phyloP scores from a whole-genome alignment of 2,888 invertebrate genomes.

The Agonopterix alstromeriana region DNA sequence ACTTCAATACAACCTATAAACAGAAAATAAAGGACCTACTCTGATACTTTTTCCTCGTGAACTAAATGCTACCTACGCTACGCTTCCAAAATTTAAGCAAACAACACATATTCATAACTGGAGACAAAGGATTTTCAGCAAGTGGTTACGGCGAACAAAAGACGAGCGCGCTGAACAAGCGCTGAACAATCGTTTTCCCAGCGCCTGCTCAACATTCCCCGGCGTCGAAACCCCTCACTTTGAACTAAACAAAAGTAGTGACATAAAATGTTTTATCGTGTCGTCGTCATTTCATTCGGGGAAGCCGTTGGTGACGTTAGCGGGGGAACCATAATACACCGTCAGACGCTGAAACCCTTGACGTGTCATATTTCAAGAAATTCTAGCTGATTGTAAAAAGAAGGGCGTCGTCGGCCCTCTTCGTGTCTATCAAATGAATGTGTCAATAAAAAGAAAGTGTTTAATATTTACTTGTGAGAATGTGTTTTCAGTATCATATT shows the following conservation, averaged over 20 bases:
- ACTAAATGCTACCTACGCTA: too few species aligned
- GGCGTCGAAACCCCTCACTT: slow-evolving; percentile 30
- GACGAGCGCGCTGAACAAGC: slow-evolving; percentile 26
- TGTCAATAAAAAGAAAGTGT: not conserved
- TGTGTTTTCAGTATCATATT: too few species aligned
- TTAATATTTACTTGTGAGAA: not conserved
- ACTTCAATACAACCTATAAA: too few species aligned
- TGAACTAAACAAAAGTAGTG: slow-evolving; percentile 59
- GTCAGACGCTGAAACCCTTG: not conserved
- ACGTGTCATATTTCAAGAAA: slow-evolving; percentile 56
- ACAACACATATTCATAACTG: not conserved
- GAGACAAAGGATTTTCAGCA: slow-evolving; percentile 28
- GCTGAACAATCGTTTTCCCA: slow-evolving; percentile 30
- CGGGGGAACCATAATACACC: slow-evolving; percentile 25
- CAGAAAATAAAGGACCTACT: too few species aligned
- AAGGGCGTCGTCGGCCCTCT: slow-evolving; percentile 35
- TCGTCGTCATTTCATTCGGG: slow-evolving; percentile 27
- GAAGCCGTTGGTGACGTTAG: slow-evolving; percentile 20
- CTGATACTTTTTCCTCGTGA: too few species aligned
- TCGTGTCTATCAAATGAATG: slow-evolving; percentile 16
- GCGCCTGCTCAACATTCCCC: slow-evolving; percentile 7
- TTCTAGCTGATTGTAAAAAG: slow-evolving; percentile 50
- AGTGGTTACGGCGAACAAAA: slow-evolving; percentile 30
- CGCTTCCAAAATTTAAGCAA: too few species aligned
- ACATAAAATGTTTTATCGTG: slow-evolving; percentile 62